phyloP scores from a whole-genome alignment of 2,888 invertebrate species.

The Epinotia brunnichana region DNA sequence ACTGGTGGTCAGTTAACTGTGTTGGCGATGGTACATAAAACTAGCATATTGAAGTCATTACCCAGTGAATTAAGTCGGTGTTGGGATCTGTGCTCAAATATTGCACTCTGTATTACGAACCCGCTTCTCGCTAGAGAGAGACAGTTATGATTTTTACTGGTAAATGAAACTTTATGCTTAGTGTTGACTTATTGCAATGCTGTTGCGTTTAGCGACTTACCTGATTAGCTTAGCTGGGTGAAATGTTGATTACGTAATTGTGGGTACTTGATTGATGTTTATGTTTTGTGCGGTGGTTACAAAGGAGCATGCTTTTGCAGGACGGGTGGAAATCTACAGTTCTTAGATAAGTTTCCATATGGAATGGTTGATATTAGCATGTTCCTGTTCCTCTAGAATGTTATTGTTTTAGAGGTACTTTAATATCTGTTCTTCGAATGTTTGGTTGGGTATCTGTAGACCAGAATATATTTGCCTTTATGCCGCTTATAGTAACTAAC shows the following conservation, averaged over 20 bases:
- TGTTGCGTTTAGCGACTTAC: constrained; percentile 7
- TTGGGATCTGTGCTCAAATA: neutral
- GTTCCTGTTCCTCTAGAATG: constrained; percentile 13
- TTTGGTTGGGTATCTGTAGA: constrained; percentile 30
- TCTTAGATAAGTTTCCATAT: constrained; percentile 35
- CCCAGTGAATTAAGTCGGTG: neutral
- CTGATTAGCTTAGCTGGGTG: constrained; percentile 1
- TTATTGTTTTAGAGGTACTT: constrained; percentile 19
- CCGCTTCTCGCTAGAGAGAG: neutral
- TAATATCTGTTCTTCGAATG: neutral
- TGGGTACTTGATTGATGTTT: constrained; percentile 30
- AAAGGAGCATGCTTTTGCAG: constrained; percentile 34
- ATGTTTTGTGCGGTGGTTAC: constrained; percentile 37
- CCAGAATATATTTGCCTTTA: constrained; percentile 24
- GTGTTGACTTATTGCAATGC: constrained; percentile 1
- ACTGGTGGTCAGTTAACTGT: too few species aligned
- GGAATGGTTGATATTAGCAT: constrained; percentile 35
- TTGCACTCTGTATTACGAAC: neutral
- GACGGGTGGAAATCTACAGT: constrained; percentile 25
- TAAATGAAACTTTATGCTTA: neutral
- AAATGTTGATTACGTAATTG: constrained; percentile 17
- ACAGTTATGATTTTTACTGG: constrained; percentile 1
- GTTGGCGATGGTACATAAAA: too few species aligned
- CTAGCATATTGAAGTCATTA: constrained; percentile 17
- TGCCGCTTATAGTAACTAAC: constrained; percentile 47